These are phyloP conservation scores for Dysidea cf. avara DNA, from an alignment of 37 sponge, comb jelly and placozoan species.

Conservation along the genomic window DNA sequence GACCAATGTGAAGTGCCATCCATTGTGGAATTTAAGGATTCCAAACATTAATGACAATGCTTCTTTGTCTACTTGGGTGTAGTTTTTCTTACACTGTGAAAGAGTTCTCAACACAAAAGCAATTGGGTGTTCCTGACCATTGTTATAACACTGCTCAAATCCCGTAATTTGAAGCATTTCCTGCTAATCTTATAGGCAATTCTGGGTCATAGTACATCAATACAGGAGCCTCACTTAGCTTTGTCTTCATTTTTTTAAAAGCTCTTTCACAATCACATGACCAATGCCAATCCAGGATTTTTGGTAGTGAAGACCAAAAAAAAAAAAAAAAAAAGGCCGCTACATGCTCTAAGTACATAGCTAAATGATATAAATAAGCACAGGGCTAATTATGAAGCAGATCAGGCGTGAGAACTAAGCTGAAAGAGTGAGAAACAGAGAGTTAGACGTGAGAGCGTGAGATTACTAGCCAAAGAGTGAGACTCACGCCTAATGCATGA, in stretches of 20 bases:
- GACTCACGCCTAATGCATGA: too few relatives aligned
- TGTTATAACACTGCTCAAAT: slow-evolving; percentile 57
- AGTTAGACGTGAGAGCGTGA: too few relatives aligned
- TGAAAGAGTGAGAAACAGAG: too few relatives aligned
- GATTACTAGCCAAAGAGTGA: too few relatives aligned
- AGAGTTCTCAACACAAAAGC: slow-evolving; percentile 39
- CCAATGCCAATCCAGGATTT: too few relatives aligned
- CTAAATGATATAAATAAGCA: too few relatives aligned
- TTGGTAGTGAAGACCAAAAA: too few relatives aligned
- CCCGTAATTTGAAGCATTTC: too few relatives aligned
- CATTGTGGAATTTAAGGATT: slow-evolving; percentile 21
- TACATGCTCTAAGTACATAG: too few relatives aligned
- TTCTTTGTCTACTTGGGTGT: slow-evolving; percentile 27
- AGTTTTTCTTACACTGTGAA: slow-evolving; percentile 2
- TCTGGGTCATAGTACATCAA: slow-evolving; percentile 37
- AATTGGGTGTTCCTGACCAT: slow-evolving; percentile 43
- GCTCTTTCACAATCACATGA: slow-evolving; percentile 19
- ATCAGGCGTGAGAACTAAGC: too few relatives aligned
- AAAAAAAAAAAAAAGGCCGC: too few relatives aligned
- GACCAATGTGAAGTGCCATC: slow-evolving; percentile 22
- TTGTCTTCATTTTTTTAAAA: slow-evolving; percentile 23
- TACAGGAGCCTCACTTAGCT: slow-evolving; percentile 13
- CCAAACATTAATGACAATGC: slow-evolving; percentile 33
- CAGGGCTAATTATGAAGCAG: too few relatives aligned
- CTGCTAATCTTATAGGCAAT: slow-evolving; percentile 27